phyloP scores from a whole-genome alignment of 1,140 invertebrate species.

The Galleria mellonella region DNA sequence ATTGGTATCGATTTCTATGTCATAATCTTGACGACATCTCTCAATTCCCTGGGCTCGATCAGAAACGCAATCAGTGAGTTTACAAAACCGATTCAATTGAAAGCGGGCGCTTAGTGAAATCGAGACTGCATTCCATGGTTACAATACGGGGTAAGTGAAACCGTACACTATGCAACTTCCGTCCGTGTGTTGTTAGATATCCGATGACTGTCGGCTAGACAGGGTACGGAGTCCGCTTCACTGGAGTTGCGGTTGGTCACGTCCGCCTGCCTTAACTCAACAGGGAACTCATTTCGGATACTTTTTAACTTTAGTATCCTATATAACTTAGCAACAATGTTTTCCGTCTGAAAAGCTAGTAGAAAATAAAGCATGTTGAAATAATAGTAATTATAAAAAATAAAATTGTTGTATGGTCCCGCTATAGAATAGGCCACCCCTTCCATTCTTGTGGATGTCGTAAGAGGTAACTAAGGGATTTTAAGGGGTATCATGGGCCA shows the following conservation, averaged over 20 bases:
- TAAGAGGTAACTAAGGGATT: too few relatives aligned
- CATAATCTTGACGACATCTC: background rate
- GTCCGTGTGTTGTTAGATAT: conserved; percentile 57
- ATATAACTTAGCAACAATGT: too few relatives aligned
- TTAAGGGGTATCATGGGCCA: too few relatives aligned
- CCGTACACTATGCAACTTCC: conserved; percentile 67
- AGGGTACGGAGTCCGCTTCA: conserved; percentile 11
- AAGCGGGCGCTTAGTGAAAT: conserved; percentile 52
- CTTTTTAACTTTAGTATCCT: background rate
- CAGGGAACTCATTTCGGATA: background rate
- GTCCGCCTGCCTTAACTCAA: conserved; percentile 23
- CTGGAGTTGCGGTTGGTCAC: conserved; percentile 36
- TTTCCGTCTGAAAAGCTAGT: too few relatives aligned
- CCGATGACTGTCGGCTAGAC: conserved; percentile 40
- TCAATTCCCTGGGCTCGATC: conserved; percentile 40
- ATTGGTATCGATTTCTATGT: background rate
- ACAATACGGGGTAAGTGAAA: conserved; percentile 47
- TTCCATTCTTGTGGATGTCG: too few relatives aligned
- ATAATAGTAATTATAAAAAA: too few relatives aligned
- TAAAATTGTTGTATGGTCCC: too few relatives aligned
- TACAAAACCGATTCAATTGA: conserved; percentile 52
- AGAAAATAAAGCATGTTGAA: too few relatives aligned
- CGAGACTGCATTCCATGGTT: conserved; percentile 46
- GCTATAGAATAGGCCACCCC: too few relatives aligned
- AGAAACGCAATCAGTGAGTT: conserved; percentile 59